Evolutionary conservation across 2,113 vertebrate genomes (phyloP).

Genomic region (Dromas ardeola): DNA sequence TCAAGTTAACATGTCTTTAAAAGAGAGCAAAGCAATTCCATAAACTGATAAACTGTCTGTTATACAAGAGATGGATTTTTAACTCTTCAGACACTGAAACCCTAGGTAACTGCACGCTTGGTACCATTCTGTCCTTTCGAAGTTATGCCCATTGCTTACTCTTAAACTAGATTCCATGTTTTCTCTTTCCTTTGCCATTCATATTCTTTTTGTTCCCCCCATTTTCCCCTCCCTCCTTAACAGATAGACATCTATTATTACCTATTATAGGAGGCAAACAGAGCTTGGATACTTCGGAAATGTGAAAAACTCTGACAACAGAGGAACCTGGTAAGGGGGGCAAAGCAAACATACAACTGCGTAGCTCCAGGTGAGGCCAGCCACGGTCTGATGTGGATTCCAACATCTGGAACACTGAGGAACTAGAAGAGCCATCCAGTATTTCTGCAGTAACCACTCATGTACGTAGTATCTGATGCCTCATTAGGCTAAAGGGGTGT

Average conservation of each 20-base stretch:
- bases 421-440: not conserved
- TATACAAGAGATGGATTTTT: not conserved
- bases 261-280: not conserved
- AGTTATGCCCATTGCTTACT: not conserved
- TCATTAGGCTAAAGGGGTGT: not conserved
- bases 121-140: not conserved
- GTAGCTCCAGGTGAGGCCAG: not conserved
- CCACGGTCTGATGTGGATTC: not conserved
- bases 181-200: not conserved
- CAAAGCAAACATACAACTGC: not conserved
- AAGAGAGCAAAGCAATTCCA: not conserved
- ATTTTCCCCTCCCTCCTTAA: not conserved
- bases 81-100: not conserved
- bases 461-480: not conserved
- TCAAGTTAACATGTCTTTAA: not conserved
- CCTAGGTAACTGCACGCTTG: not conserved
- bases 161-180: not conserved
- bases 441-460: not conserved
- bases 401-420: not conserved
- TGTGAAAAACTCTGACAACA: not conserved
- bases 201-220: not conserved
- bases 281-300: not conserved
- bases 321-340: not conserved
- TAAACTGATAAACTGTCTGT: not conserved
- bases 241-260: not conserved